phyloP scores from a whole-genome alignment of 2,797 vertebrate species.

The Gambusia yucatana region DNA sequence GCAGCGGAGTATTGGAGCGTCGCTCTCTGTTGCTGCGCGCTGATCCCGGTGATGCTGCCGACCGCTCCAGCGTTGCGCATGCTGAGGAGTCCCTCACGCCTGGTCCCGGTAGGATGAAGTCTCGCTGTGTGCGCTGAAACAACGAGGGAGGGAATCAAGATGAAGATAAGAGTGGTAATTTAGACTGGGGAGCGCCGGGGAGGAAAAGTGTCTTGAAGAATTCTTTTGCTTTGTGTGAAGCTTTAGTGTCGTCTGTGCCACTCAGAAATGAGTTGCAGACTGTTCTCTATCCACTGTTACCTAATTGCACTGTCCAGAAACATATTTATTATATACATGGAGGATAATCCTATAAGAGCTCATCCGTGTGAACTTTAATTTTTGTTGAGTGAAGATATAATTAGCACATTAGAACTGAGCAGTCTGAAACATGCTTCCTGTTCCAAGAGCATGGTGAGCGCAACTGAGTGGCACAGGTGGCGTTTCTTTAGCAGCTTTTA shows the following conservation, averaged over 20 bases:
- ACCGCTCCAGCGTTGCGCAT: slow-evolving; percentile 46
- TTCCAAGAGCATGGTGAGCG: slow-evolving; percentile 23
- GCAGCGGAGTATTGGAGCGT: slow-evolving; percentile 47
- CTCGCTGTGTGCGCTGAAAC: slow-evolving; percentile 57
- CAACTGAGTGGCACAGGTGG: slow-evolving; percentile 41
- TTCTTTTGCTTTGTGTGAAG: slow-evolving; percentile 16
- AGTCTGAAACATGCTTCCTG: slow-evolving; percentile 29
- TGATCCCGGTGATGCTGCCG: slow-evolving; percentile 39
- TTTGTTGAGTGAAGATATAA: not conserved
- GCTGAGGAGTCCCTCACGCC: slow-evolving; percentile 30
- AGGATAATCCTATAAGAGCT: not conserved
- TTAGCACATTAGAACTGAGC: slow-evolving; percentile 15
- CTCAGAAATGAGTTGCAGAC: slow-evolving; percentile 40
- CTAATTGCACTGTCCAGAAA: slow-evolving; percentile 36
- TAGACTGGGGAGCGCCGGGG: slow-evolving; percentile 55
- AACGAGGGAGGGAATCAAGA: slow-evolving; percentile 75
- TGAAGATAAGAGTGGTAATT: slow-evolving; percentile 93
- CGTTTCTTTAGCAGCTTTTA: slow-evolving; percentile 33
- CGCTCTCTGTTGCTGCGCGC: slow-evolving; percentile 23
- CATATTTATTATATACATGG: not conserved
- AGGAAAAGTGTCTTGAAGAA: slow-evolving; percentile 17
- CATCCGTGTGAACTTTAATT: slow-evolving; percentile 8
- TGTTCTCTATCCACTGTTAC: slow-evolving; percentile 27
- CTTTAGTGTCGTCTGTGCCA: slow-evolving; percentile 20
- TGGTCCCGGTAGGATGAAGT: slow-evolving; percentile 44